These are phyloP conservation scores for Dicerorhinus sumatrensis DNA, from an alignment of 2,113 vertebrate genomes.

Conservation along the genomic window DNA sequence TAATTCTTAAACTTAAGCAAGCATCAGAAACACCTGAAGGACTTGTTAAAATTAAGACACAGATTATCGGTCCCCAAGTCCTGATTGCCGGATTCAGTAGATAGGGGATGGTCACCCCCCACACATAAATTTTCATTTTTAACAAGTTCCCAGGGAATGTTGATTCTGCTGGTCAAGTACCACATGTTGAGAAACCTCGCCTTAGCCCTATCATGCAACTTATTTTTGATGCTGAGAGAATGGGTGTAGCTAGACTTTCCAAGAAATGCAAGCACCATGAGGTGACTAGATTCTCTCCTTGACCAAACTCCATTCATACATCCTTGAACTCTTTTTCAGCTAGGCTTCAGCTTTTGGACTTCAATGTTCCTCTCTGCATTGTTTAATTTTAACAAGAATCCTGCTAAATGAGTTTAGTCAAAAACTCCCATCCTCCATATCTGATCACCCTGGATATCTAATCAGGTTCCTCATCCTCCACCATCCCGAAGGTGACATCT, in stretches of 20 bases:
- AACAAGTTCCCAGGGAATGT: neutral
- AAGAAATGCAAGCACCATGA: neutral
- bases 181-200: neutral
- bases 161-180: neutral
- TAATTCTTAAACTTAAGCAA: neutral
- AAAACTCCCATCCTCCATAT: neutral
- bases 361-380: neutral
- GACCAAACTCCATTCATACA: neutral
- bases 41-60: neutral
- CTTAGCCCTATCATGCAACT: neutral
- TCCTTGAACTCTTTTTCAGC: neutral
- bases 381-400: neutral
- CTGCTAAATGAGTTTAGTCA: neutral
- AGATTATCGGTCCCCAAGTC: neutral
- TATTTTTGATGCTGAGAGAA: neutral
- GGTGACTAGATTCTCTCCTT: neutral
- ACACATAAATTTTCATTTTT: neutral
- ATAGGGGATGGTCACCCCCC: neutral
- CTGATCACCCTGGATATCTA: neutral
- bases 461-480: neutral
- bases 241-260: neutral
- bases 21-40: neutral
- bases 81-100: neutral
- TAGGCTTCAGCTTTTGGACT: neutral
- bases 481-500: neutral